Evolutionary conservation across 2,113 vertebrate genomes (phyloP).

Genomic region (Phrynosoma blainvillii): DNA sequence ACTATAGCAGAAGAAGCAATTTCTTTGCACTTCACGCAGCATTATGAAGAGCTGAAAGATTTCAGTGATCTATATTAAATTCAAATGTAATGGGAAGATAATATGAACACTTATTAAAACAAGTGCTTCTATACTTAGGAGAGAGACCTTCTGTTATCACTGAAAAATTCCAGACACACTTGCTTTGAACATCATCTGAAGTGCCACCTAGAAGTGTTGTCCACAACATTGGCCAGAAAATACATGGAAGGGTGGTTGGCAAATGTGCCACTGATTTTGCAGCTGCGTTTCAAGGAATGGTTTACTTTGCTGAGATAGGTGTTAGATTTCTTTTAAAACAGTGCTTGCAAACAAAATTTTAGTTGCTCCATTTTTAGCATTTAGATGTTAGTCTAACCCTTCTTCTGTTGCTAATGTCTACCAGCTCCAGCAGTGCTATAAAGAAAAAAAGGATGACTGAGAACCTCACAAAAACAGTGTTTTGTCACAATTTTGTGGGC

Average conservation of each 20-base stretch:
- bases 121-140: slow-evolving; percentile 77
- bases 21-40: no score
- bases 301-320: slow-evolving; percentile 14
- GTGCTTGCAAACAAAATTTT: background rate
- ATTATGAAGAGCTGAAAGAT: background rate
- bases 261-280: slow-evolving; percentile 51
- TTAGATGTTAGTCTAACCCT: slow-evolving; percentile 17
- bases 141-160: slow-evolving; percentile 65
- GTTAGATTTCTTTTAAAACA: background rate
- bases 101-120: slow-evolving; percentile 68
- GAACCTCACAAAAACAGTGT: background rate
- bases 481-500: background rate
- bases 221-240: slow-evolving; percentile 65
- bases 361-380: slow-evolving; percentile 16
- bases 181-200: slow-evolving; percentile 63
- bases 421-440: background rate
- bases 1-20: background rate
- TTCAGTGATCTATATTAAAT: slow-evolving; percentile 9
- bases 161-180: slow-evolving; percentile 72
- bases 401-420: fast-evolving
- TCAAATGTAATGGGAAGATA: slow-evolving; percentile 65
- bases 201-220: slow-evolving; percentile 69
- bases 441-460: background rate
- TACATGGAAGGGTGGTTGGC: slow-evolving; percentile 61
- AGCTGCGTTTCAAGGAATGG: background rate